Conservation (phyloP, 1,140 invertebrate species). For the Bombus waltoni region DNA sequence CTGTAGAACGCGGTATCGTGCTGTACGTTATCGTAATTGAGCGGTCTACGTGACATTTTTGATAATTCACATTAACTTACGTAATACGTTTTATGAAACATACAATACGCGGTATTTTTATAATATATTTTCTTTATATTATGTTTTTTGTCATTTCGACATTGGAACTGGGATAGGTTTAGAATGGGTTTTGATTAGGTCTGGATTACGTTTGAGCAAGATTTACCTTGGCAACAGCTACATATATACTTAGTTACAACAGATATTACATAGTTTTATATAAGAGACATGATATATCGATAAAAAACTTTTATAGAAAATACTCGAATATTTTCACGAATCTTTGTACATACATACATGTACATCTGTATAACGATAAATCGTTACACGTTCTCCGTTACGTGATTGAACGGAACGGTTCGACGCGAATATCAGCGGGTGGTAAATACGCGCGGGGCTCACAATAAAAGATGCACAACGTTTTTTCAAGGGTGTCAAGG, state of each 20-base stretch:
- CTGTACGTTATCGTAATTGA: not conserved
- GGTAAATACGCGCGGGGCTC: slow-evolving; percentile 32
- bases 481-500: slow-evolving; percentile 51
- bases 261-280: too few species aligned
- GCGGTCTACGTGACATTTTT: not conserved
- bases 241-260: too few species aligned
- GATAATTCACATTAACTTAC: too few species aligned
- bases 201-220: too few species aligned
- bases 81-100: too few species aligned
- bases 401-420: not conserved
- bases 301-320: not conserved
- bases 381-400: not conserved
- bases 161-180: too few species aligned
- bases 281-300: not conserved
- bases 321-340: not conserved
- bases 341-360: not conserved
- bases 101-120: too few species aligned
- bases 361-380: not conserved
- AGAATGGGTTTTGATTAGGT: too few species aligned
- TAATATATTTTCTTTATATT: too few species aligned
- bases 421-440: slow-evolving; percentile 6
- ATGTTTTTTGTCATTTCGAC: too few species aligned
- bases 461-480: slow-evolving; percentile 54
- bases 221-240: too few species aligned
- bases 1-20: not conserved